Base-by-base conservation (phyloP, 2,888 invertebrate genomes). In the Conchocele bisecta region DNA sequence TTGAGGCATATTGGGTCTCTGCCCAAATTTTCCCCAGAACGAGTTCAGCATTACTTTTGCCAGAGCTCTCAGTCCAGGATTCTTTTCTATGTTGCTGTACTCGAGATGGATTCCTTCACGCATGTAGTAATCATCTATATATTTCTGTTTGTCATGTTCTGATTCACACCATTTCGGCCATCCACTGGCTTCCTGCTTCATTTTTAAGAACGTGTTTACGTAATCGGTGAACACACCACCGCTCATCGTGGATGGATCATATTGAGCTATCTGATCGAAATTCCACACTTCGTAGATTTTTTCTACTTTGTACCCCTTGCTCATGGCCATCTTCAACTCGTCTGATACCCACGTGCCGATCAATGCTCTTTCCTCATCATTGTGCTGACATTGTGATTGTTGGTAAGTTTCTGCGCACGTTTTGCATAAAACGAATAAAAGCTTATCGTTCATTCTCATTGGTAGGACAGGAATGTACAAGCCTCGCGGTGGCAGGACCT, bases 371-470 rank as follows among this genome's bases (percentile, higher is more conserved):
- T 89, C 82, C 22, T 28, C 9, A 11, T 46, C 58, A 13, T 15
- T 22, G 48, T 72, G 63, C n/a, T 24, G 2, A 35, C 67, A 71
- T 9, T 20, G 2, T 5, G 37, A 6, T 24, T 59, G 46, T 50
- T 74, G 48, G 22, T 46, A 33, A 24, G 29, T 51, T 64, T 78
- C 71, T 17, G 15, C 29, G 24, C 72, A 77, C 0, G 68, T 80
- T 11, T 82, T 71, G 79, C 91, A 91, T 1, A 91, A 66, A 1
- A 82, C 74, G 79, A 91, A 91, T 72, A 89, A 76, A n/a, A 91
- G 65, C 66, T 87, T 85, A 0, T 78, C 75, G 54, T 87, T 81
- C 46, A 81, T 75, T 64, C 80, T 80, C 1, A 61, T 41, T 0
- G 90, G 89, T 17, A 89, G 56, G 0, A 89, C 88, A 1, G 86